Base-by-base conservation (phyloP, 2,113 vertebrate species). In the Antigone vipio region DNA sequence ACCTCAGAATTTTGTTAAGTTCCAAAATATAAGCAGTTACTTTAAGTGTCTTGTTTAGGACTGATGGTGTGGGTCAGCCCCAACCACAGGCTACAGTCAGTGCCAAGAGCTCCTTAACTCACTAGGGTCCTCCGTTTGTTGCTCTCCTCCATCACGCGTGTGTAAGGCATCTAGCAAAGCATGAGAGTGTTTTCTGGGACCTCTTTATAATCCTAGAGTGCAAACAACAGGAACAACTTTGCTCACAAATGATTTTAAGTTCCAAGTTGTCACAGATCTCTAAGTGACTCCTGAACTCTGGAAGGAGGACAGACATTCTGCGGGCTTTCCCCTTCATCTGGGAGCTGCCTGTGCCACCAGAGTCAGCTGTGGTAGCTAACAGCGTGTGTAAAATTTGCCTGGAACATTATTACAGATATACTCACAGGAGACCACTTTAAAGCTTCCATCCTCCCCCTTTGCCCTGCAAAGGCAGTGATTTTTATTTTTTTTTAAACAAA, bases 101-200 rank as follows among this genome's bases (percentile, higher is more conserved):
- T 16, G 34, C 60, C 56, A 78, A 27, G 45, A 64, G 50, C 55
- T n/a, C 79, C 64, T 38, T 21, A 38, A 32, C 56, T 17, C 18
- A 38, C 40, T 7, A 26, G 32, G 47, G 17, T 35, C 35, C 73
- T 72, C 71, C 63, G 26, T 16, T n/a, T 22, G 29, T 5, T 68
- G 80, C 35, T 49, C 40, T 88, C 88, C 45, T 7, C 9, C 2
- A 17, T 13, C 42, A 20, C 0, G 0, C 1, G 0, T 27, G 53
- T 62, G 38, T 62, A 64, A 44, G 38, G 35, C 82, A 76, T 15
- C 29, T 56, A 76, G 47, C 50, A 66, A 56, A 71, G n/a, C 40
- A 32, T 0, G 5, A 44, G 23, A 29, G 24, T 9, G 6, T 58
- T 79, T 80, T 56, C 58, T 29, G 49, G 60, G 66, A 68, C 9